Percentiles rank a stretch among this genome's conserved stretches.
These are phyloP conservation scores for Chondrilla cf. caribensis DNA, from an alignment of 37 sponge, comb jelly and placozoan species.

Conservation along the genomic window DNA sequence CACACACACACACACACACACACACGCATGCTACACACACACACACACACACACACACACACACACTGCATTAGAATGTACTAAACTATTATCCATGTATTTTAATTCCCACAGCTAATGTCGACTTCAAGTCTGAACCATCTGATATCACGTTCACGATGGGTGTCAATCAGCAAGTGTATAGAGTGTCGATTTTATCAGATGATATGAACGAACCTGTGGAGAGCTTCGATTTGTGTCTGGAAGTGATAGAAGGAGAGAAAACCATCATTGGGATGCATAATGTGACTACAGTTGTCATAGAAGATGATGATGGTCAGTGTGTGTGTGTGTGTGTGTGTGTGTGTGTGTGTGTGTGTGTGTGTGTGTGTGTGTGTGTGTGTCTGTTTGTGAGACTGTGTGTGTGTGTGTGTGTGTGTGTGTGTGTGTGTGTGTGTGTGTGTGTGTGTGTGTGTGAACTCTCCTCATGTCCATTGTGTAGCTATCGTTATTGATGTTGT, in stretches of 20 bases:
- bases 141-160: background rate
- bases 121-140: background rate
- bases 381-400: background rate
- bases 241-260: background rate
- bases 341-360: constrained; percentile 4
- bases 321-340: constrained; percentile 4
- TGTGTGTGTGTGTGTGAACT: background rate
- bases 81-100: background rate
- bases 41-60: too few species aligned
- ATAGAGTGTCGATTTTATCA: background rate
- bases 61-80: too few species aligned
- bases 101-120: background rate
- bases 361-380: background rate
- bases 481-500: background rate
- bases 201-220: background rate
- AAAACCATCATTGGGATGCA: background rate
- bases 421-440: constrained; percentile 4
- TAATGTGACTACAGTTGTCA: background rate
- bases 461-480: background rate
- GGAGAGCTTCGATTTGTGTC: constrained; percentile 14
- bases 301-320: constrained; percentile 8
- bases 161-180: background rate
- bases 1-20: too few species aligned
- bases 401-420: background rate
- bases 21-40: too few species aligned